Conservation (phyloP, 1,140 invertebrate species). For the Zaprionus ornatus region DNA sequence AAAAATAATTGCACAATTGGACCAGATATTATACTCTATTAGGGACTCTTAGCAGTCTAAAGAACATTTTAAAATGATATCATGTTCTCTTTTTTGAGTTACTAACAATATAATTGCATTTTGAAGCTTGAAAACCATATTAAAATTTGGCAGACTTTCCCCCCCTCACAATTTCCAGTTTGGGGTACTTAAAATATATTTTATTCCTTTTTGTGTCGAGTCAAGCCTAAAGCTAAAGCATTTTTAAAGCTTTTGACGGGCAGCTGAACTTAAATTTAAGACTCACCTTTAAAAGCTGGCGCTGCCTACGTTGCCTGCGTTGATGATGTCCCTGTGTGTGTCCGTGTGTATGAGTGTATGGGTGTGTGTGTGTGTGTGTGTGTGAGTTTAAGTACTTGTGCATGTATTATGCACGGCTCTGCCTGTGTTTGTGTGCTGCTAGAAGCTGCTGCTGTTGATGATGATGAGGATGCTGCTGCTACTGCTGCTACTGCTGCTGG, state of each 20-base stretch:
- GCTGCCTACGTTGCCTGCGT: constrained; percentile 9
- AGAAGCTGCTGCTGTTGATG: not conserved
- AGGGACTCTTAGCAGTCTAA: not conserved
- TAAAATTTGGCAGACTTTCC: not conserved
- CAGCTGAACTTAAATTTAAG: constrained; percentile 60
- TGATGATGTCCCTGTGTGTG: constrained; percentile 24
- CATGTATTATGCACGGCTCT: constrained; percentile 7
- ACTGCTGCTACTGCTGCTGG: constrained; percentile 18
- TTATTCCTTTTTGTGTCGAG: not conserved
- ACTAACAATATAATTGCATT: not conserved
- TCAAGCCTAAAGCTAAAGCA: constrained; percentile 46
- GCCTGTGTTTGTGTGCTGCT: constrained; percentile 13
- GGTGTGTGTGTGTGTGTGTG: constrained; percentile 30
- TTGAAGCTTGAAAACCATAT: not conserved
- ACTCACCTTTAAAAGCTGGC: constrained; percentile 70
- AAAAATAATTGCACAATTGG: not conserved
- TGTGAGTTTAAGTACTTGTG: constrained; percentile 10
- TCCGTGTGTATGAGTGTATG: constrained; percentile 21
- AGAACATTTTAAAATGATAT: too few species aligned
- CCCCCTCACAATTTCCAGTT: not conserved
- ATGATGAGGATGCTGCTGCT: not conserved
- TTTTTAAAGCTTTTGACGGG: constrained; percentile 43
- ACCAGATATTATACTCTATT: not conserved
- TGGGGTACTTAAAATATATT: not conserved
- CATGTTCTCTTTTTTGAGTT: too few species aligned